Conservation (phyloP, 2,888 invertebrate species). For the Eilema depressum region DNA sequence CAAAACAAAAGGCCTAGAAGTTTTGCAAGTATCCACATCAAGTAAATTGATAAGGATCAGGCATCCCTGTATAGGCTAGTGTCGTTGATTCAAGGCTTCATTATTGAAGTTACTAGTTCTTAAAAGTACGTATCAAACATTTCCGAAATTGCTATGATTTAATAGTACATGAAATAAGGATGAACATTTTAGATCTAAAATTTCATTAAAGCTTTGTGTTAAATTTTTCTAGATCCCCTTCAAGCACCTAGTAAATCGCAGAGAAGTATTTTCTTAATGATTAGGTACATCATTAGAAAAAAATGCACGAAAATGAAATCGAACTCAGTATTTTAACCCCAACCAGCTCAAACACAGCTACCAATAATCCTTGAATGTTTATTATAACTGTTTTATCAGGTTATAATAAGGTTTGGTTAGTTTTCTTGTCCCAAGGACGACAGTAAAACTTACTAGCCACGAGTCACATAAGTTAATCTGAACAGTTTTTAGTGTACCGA, state of each 20-base stretch:
- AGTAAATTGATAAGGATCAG: neutral
- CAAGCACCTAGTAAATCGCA: no score
- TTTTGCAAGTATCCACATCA: neutral
- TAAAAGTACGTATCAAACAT: neutral
- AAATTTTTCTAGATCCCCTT: no score
- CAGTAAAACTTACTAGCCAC: conserved; percentile 8
- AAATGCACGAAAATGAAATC: neutral
- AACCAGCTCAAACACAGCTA: neutral
- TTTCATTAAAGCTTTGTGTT: no score
- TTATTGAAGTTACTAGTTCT: neutral
- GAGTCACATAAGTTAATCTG: conserved; percentile 16
- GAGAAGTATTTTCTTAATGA: no score
- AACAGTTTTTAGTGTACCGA: conserved; percentile 19
- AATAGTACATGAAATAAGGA: no score
- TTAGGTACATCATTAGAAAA: no score
- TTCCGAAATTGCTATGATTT: neutral
- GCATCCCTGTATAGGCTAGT: no score
- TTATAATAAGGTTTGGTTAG: neutral
- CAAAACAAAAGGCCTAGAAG: no score
- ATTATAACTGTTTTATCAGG: neutral
- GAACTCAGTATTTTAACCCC: neutral
- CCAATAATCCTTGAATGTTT: neutral
- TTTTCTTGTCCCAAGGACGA: conserved; percentile 2
- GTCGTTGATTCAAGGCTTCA: neutral
- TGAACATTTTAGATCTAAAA: no score